These are phyloP conservation scores for Sarcophilus harrisii DNA, from an alignment of 2,797 vertebrate genomes.

Conservation along the genomic window DNA sequence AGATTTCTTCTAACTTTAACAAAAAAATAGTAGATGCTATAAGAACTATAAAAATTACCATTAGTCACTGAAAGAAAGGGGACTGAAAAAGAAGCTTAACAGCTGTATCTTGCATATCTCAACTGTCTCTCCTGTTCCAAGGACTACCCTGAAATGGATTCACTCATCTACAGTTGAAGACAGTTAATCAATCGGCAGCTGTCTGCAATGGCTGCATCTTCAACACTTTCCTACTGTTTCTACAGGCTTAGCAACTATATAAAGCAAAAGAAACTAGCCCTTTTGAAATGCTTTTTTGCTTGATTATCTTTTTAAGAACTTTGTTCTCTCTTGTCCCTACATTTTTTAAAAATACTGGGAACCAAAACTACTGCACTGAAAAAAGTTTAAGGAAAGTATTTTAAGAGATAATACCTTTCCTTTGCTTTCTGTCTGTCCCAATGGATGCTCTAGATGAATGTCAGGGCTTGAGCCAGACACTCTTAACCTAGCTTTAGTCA, in stretches of 20 bases:
- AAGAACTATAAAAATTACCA: not conserved
- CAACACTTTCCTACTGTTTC: not conserved
- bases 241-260: not conserved
- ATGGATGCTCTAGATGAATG: not conserved
- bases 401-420: not conserved
- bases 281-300: not conserved
- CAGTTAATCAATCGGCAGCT: not conserved
- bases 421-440: not conserved
- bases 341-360: not conserved
- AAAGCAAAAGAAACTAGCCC: not conserved
- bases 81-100: not conserved
- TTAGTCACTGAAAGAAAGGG: not conserved
- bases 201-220: not conserved
- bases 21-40: not conserved
- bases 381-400: not conserved
- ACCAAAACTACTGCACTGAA: not conserved
- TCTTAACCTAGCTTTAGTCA: not conserved
- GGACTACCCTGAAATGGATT: not conserved
- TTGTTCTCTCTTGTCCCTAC: not conserved
- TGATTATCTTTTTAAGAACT: not conserved
- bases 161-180: not conserved
- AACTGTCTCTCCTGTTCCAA: not conserved
- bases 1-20: not conserved
- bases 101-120: not conserved
- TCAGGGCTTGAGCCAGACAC: rapidly evolving